Evolutionary conservation across 2,113 vertebrate genomes (phyloP).

Genomic region (Corydoras sp.): DNA sequence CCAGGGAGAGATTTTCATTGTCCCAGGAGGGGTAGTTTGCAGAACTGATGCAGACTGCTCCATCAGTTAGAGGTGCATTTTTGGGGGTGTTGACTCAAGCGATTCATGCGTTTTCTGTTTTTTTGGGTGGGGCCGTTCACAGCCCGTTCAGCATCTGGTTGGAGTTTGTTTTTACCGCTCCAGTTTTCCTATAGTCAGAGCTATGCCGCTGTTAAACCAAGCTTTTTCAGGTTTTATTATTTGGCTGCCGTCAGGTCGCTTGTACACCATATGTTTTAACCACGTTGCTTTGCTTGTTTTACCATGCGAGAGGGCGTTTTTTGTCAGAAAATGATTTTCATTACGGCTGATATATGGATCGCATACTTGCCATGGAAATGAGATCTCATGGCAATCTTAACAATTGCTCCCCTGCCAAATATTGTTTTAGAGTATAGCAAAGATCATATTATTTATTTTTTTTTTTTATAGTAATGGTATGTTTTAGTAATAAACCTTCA

Average conservation of each 20-base stretch:
- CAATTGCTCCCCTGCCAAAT: background rate
- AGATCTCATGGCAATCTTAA: background rate
- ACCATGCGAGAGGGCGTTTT: background rate
- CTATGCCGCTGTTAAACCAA: background rate
- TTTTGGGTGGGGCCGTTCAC: slow-evolving; percentile 33
- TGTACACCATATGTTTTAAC: slow-evolving; percentile 36
- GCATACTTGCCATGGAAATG: background rate
- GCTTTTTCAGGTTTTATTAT: slow-evolving; percentile 18
- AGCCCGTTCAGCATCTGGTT: slow-evolving; percentile 46
- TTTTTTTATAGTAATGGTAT: background rate
- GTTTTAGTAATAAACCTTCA: background rate
- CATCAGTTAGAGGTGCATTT: slow-evolving; percentile 28
- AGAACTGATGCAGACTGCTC: slow-evolving; percentile 5
- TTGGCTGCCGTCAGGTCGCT: slow-evolving; percentile 44
- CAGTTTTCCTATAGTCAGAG: slow-evolving; percentile 37
- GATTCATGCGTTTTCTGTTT: slow-evolving; percentile 22
- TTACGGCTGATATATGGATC: background rate
- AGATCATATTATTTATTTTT: background rate
- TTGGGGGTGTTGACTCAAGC: slow-evolving; percentile 9
- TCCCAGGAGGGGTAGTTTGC: slow-evolving; percentile 37
- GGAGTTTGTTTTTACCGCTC: slow-evolving; percentile 43
- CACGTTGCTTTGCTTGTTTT: background rate
- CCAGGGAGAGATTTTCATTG: slow-evolving; percentile 32
- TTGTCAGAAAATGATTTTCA: background rate
- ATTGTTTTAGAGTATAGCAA: background rate